Percentiles rank a stretch among this genome's conserved stretches.
Conservation (phyloP, 2,888 invertebrate species). For the Orthosia gothica region DNA sequence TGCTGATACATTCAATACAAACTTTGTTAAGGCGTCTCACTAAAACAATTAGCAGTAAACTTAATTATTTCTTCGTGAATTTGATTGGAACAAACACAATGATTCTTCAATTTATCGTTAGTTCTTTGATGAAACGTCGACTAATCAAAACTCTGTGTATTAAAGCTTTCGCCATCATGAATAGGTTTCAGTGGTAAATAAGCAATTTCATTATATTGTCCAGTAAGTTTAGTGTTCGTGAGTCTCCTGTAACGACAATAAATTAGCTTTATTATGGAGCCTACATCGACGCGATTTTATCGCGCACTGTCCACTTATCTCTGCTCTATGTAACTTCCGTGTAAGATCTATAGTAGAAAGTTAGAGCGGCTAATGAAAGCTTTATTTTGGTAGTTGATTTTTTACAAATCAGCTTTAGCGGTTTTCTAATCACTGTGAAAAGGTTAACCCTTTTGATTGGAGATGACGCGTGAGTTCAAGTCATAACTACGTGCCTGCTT, state of each 20-base stretch:
- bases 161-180: conserved; percentile 5
- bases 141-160: not conserved
- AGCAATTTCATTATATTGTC: conserved; percentile 54
- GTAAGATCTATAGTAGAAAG: conserved; percentile 67
- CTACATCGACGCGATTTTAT: conserved; percentile 63
- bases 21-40: not conserved
- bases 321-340: conserved; percentile 64
- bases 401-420: conserved; percentile 48
- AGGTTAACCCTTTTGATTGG: conserved; percentile 63
- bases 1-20: not conserved
- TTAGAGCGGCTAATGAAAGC: conserved; percentile 63
- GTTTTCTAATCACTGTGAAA: conserved; percentile 62
- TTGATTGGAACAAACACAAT: not conserved
- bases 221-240: conserved; percentile 46
- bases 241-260: conserved; percentile 51
- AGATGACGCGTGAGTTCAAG: conserved; percentile 49
- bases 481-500: conserved; percentile 29
- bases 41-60: conserved; percentile 14
- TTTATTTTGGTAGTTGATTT: conserved; percentile 61
- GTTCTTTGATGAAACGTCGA: not conserved
- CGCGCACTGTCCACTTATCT: conserved; percentile 65
- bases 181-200: conserved; percentile 40
- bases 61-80: not conserved
- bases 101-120: not conserved
- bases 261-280: conserved; percentile 61